Base-by-base conservation (phyloP, 2,113 vertebrate species). In the Gavialis gangeticus region DNA sequence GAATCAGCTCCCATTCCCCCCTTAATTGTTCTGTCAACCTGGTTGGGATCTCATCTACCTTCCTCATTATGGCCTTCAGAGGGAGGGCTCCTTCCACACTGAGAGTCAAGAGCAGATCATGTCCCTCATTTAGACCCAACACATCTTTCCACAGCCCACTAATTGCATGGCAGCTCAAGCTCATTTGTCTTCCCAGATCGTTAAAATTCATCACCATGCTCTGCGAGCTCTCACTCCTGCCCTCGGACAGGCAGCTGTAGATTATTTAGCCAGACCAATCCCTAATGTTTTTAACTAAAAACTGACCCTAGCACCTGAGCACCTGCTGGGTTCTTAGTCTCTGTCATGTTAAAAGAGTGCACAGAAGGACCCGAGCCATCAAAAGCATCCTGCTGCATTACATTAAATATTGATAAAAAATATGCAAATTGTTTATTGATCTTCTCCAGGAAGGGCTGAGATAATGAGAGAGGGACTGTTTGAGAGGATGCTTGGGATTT, bases 361-460 rank as follows among this genome's bases (percentile, higher is more conserved):
- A 95, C 97, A 95, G 95, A 90, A 97, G 98, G 98, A 92, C 97
- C 97, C 73, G 30, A 97, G 97, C 95, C 98, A 96, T 97, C 93
- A 95, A 97, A 97, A 97, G 98, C 97, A 96, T 98, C 98, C 98
- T 95, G 91, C 97, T 91, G 97, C 93, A 97, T 97, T 97, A 97
- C 98, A 98, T 99, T 98, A 99, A 99, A 99, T 99, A 98, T 99
- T 98, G 99, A 99, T 98, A 98, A 92, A 95, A 97, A 97, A 97
- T 98, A 98, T 98, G 99, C 98, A 98, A 98, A 99, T 98, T 97
- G 96, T 98, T 98, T 98, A 99, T 98, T 98, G 98, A 99, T 98
- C 95, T 93, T 96, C 92, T 96, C 92, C 63, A 87, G 88, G 94
- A 97, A 96, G 94, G 95, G 92, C 89, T 93, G 97, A 96, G 96